Percentiles rank a stretch among this genome's conserved stretches.
Conservation (phyloP, 2,888 invertebrate species). For the Mantis religiosa region DNA sequence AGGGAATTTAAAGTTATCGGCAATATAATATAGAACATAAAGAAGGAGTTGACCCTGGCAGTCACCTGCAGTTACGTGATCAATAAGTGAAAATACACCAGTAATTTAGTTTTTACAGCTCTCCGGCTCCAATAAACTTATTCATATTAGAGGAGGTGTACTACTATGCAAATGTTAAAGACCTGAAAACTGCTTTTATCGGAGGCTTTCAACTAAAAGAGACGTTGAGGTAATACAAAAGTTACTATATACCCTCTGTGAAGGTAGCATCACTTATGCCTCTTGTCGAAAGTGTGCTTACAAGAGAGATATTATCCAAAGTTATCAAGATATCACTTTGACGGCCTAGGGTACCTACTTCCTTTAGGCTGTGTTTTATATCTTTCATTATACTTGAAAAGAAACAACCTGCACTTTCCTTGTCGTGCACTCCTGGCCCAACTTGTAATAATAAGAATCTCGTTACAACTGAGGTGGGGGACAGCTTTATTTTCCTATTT, state of each 20-base stretch:
- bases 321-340: background rate
- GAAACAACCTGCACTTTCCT: background rate
- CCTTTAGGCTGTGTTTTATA: background rate
- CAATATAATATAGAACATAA: too few relatives aligned
- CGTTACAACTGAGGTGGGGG: background rate
- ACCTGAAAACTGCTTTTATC: too few relatives aligned
- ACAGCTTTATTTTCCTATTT: constrained; percentile 1
- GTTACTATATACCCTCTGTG: background rate
- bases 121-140: too few relatives aligned
- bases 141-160: too few relatives aligned
- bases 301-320: background rate
- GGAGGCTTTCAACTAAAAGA: too few relatives aligned
- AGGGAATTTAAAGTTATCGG: too few relatives aligned
- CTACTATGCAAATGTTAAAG: too few relatives aligned
- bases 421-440: background rate
- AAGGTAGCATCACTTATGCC: background rate
- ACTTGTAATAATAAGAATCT: background rate
- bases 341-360: background rate
- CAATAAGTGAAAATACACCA: too few relatives aligned
- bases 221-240: too few relatives aligned
- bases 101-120: too few relatives aligned
- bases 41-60: too few relatives aligned
- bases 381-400: background rate
- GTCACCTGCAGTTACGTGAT: too few relatives aligned
- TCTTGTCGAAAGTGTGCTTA: background rate